Evolutionary conservation across 2,113 vertebrate species (phyloP), one percentile per base, ranked within the genome.

Genomic region (Urocolius indicus): DNA sequence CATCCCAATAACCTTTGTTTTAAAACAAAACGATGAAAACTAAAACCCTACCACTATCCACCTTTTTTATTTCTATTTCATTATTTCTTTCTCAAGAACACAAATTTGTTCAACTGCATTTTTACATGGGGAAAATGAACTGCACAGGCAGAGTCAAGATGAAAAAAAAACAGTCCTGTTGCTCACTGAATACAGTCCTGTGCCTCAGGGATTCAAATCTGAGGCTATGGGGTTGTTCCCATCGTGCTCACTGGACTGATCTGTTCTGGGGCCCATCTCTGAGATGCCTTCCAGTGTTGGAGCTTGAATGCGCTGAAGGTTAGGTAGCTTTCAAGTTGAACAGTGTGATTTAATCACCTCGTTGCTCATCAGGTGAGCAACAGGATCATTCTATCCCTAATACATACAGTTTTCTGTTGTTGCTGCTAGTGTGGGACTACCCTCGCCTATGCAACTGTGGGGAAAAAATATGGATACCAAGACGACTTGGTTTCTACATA

Each of bases 241-340:
- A 5, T 12, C 5, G 2, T 4, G 41, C 29, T 18, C 17, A 0
- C n/a, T 24, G 43, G 22, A 6, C 15, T 27, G 17, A 0, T 0
- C 34, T 26, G 16, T 29, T 24, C 23, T 1, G 2, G 18, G 30
- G 22, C 30, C 12, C 4, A 36, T 59, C 38, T n/a, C 14, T 3
- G 30, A 66, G 68, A 1, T 21, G 12, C 4, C 5, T 32, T 46
- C 61, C 6, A 5, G 12, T 16, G 23, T 3, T 27, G 29, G 52
- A 38, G 11, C 10, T 3, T 57, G 16, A 22, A 17, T 19, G 32
- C 52, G 43, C 17, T 7, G 3, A 57, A 46, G 14, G 2, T 24
- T 7, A 20, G 17, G 32, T 32, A 21, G 16, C 5, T 19, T 72
- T 51, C 27, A 34, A 68, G 10, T 1, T 48, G 72, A 14, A n/a